Conservation (phyloP, 2,113 vertebrate species). For the Phrynosoma blainvillii region DNA sequence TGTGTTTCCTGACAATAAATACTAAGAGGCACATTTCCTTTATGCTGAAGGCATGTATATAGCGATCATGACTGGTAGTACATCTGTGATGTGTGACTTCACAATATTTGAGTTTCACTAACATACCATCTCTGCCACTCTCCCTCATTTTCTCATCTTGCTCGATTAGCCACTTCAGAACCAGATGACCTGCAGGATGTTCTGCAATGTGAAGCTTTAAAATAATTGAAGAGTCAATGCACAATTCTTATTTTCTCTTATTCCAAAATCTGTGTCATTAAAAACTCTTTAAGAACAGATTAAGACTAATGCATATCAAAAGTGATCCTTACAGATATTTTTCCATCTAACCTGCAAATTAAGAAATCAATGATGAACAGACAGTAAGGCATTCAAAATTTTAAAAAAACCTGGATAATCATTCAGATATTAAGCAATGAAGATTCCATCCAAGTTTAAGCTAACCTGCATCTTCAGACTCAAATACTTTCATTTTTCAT, state of each 20-base stretch:
- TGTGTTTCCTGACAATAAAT: neutral
- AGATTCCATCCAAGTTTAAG: constrained; percentile 10
- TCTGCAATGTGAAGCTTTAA: constrained; percentile 92
- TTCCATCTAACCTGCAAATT: neutral
- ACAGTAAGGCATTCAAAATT: neutral
- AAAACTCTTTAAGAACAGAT: neutral
- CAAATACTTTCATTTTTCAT: neutral
- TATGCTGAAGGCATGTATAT: neutral
- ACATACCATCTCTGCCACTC: constrained; percentile 83
- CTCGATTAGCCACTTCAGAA: constrained; percentile 95
- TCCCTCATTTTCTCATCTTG: constrained; percentile 87
- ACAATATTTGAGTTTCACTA: constrained; percentile 16
- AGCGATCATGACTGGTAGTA: neutral
- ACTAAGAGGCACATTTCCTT: neutral
- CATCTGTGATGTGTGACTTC: neutral
- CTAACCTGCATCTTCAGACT: neutral
- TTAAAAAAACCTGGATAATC: neutral
- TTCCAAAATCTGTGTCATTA: neutral
- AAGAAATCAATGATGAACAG: neutral
- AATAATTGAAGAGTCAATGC: constrained; percentile 1
- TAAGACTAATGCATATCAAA: neutral
- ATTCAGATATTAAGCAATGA: neutral
- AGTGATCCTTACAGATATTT: neutral
- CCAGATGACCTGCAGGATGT: constrained; percentile 93
- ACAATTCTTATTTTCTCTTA: neutral